phyloP scores from a whole-genome alignment of 1,140 invertebrate species.

The Drosophila malerkotliana region DNA sequence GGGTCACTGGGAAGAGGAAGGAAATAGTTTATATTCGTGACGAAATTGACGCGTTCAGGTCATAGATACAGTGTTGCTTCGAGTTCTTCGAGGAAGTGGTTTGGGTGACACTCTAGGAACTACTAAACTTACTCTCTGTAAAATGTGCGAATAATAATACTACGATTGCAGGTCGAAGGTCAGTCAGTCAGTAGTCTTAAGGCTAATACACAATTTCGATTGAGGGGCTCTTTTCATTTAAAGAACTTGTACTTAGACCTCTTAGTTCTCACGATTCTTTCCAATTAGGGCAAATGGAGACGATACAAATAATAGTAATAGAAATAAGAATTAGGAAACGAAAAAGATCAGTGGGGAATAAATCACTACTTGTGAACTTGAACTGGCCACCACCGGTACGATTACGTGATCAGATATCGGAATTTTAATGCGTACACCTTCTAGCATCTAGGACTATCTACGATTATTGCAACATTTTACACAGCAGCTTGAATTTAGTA shows the following conservation, averaged over 20 bases:
- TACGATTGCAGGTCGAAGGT: not conserved
- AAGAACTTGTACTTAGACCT: conserved; percentile 9
- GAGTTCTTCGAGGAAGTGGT: not conserved
- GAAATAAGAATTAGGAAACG: not conserved
- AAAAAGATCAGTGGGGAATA: not conserved
- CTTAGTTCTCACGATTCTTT: conserved; percentile 35
- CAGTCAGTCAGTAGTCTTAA: too few relatives aligned
- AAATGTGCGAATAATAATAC: conserved; percentile 54
- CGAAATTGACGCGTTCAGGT: not conserved
- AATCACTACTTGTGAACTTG: conserved; percentile 14
- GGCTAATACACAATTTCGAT: too few relatives aligned
- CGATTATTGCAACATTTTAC: conserved; percentile 71
- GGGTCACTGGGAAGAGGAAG: conserved; percentile 13
- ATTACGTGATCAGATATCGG: conserved; percentile 30
- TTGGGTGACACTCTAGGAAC: conserved; percentile 13
- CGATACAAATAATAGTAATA: conserved; percentile 3
- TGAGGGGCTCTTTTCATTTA: not conserved
- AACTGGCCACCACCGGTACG: conserved; percentile 60
- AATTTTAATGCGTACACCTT: conserved; percentile 21
- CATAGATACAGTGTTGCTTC: not conserved
- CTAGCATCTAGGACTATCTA: conserved; percentile 12
- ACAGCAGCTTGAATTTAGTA: conserved; percentile 70
- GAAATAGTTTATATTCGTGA: not conserved
- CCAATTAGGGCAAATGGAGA: not conserved
- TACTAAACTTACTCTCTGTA: conserved; percentile 60